Base-by-base conservation (phyloP, 2,888 invertebrate species). In the Polydesmus complanatus region DNA sequence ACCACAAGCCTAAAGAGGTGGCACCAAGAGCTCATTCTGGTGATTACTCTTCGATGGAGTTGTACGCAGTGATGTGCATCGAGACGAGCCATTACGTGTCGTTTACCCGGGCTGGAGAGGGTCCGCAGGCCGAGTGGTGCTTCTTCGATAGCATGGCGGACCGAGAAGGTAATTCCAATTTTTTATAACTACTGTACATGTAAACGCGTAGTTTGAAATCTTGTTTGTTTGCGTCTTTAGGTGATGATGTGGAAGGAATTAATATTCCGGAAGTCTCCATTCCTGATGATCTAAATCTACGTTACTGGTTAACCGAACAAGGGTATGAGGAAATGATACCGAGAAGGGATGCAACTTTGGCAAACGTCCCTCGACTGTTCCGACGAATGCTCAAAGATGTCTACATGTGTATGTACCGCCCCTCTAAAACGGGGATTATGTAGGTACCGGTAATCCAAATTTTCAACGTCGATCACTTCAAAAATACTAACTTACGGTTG, bases 101-200 rank as follows among this genome's bases (percentile, higher is more conserved):
- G 1, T 97, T 96, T 75, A 94, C 94, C 3, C 93, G 94, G 73
- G 88, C 92, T 68, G 94, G 93, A 1, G 84, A 83, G 2, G 89
- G 88, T 0, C 83, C 85, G 54, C 88, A 90, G 70, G 89, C 93
- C 25, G 91, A 91, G 0, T 97, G 96, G 96, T 90, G 95, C 70
- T 96, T 97, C 76, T 97, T 96, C 71, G 96, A 97, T 77, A 96
- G 95, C 1, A 97, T 97, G 96, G 96, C 97, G 0, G 96, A 97
- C 74, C 81, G 96, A 71, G 88, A 89, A 83, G 93, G 94, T 92
- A 37, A 8, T 37, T 37, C 37, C n/a, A n/a, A n/a, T n/a, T n/a
- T 37, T 37, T 37, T 8, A 8, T 37, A 5, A 8, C 5, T 37
- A 37, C 37, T 8, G 37, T 37, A 37, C n/a, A n/a, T n/a, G n/a